Evolutionary conservation across 2,797 vertebrate genomes (phyloP).

Genomic region (Phataginus tricuspis): DNA sequence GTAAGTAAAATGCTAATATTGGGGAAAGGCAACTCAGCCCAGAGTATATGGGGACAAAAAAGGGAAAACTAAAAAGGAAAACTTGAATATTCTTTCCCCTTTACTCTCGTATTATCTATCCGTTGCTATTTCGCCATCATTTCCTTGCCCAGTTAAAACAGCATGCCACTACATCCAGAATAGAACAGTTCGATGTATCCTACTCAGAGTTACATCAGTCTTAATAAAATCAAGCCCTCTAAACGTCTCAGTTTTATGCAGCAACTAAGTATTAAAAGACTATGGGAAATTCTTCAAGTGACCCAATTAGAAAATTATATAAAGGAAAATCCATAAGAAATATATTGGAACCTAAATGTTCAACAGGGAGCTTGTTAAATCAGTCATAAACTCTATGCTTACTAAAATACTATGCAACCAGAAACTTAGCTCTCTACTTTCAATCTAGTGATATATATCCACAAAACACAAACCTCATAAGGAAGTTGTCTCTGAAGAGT

Average conservation of each 20-base stretch:
- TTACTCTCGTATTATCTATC: background rate
- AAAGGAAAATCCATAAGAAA: background rate
- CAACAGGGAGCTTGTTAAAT: background rate
- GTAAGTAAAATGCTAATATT: background rate
- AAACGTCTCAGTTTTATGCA: background rate
- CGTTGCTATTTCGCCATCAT: background rate
- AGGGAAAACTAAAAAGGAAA: background rate
- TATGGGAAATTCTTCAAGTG: background rate
- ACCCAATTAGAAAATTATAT: background rate
- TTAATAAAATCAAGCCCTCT: background rate
- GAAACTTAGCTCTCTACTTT: background rate
- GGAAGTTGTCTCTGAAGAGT: background rate
- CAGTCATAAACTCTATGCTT: background rate
- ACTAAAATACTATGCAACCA: background rate
- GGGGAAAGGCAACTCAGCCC: background rate
- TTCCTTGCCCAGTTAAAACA: background rate
- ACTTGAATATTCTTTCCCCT: background rate
- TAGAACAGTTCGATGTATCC: background rate
- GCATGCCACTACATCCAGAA: accelerated
- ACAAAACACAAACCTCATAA: background rate
- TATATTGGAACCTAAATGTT: background rate
- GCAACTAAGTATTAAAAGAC: background rate
- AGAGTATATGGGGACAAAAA: background rate
- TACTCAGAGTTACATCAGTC: background rate
- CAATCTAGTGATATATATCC: background rate